Evolutionary conservation across 2,113 vertebrate genomes (phyloP), one percentile per base, ranked within the genome.

Genomic region (Hypomesus transpacificus): DNA sequence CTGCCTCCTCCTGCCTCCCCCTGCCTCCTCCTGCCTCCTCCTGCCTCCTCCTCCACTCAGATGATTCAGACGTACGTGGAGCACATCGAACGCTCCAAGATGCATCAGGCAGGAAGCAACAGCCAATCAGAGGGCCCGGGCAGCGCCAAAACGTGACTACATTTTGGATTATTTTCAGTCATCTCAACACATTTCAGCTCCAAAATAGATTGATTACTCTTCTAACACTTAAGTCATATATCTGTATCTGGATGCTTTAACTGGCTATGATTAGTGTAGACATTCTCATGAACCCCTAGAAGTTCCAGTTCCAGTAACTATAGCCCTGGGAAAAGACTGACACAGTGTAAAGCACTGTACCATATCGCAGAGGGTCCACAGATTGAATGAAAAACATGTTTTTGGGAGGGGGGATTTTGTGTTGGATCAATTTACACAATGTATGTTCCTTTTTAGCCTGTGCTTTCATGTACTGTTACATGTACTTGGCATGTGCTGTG

Each of bases 11-110:
- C 4, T 58, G 28, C 34, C 14, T 59, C 54, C 22, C 17, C 4
- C 39, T 51, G 24, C 24, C 24, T 24, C 24, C 24, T 24, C 24
- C 24, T 24, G 31, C 4, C 31, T 74, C 70, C 69, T 71, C 64
- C 4, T 58, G 28, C 34, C 68, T 20, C 54, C 53, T 21, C 66
- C 62, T 52, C 14, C 22, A 75, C 62, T 1, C 88, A 99, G 97
- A 99, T 99, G 96, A 99, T 99, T 80, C 97, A 99, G 91, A 98
- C 96, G 0, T 99, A 98, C 0, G 94, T 99, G 69, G 97, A 98
- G 67, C 95, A 98, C 88, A 98, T 99, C 21, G 97, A 99, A 78
- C 92, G 97, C 17, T 94, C 97, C 88, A 98, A 98, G 87, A 87
- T 97, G 90, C 97, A 97, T 84, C 97, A 96, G 81, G 90, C 90